Percentiles rank a stretch among this genome's conserved stretches.
Conservation (phyloP, 2,797 vertebrate genomes). For the Acanthopagrus latus region DNA sequence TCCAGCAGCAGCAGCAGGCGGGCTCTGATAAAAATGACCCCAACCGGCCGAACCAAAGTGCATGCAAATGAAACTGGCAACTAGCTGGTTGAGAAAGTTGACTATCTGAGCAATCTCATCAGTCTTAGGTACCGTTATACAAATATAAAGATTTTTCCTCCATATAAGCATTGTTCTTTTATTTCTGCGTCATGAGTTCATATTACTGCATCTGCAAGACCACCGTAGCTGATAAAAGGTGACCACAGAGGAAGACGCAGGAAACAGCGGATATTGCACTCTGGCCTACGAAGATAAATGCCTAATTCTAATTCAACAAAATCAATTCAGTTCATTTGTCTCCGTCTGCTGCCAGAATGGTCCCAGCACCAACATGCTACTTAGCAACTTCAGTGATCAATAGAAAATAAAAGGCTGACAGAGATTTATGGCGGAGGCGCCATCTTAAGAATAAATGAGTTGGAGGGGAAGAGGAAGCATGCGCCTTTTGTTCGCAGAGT, state of each 20-base stretch:
- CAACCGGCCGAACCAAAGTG: conserved; percentile 1
- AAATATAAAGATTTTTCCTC: background rate
- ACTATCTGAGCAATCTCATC: background rate
- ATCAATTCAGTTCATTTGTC: conserved; percentile 70
- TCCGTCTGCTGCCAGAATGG: conserved; percentile 42
- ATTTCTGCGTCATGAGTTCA: no score
- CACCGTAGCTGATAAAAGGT: background rate
- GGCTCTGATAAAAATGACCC: conserved; percentile 29
- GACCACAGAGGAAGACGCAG: background rate
- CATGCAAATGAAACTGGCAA: conserved; percentile 1
- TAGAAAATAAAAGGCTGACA: conserved; percentile 72
- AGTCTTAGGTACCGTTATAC: background rate
- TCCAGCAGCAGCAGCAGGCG: conserved; percentile 15
- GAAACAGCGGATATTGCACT: conserved; percentile 26
- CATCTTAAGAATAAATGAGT: conserved; percentile 67
- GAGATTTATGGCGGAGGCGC: conserved; percentile 63
- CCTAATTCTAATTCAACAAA: conserved; percentile 56
- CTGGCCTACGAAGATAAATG: conserved; percentile 54
- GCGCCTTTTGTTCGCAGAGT: conserved; percentile 36
- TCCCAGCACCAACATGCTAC: conserved; percentile 54
- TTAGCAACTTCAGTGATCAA: conserved; percentile 70
- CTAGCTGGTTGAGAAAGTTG: background rate
- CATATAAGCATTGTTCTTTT: no score
- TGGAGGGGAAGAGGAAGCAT: background rate
- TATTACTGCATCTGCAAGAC: background rate